phyloP scores from a whole-genome alignment of 2,797 vertebrate genomes.

The Enteromius viviparus region DNA sequence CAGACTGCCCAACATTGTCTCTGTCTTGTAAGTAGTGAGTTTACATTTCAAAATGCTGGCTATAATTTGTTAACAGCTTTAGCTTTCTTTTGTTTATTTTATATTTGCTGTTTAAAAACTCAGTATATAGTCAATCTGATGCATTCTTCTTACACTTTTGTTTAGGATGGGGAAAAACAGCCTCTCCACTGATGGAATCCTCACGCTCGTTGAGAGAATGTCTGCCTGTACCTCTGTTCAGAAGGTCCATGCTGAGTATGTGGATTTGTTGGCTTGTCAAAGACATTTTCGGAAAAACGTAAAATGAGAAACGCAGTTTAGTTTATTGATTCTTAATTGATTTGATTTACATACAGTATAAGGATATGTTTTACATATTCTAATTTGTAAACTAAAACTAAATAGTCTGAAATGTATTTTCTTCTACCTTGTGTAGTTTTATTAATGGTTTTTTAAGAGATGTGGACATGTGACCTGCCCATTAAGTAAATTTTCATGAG shows the following conservation, averaged over 20 bases:
- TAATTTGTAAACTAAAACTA: no score
- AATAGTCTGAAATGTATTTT: not conserved
- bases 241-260: constrained; percentile 78
- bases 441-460: not conserved
- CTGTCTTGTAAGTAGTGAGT: constrained; percentile 78
- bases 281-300: not conserved
- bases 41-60: not conserved
- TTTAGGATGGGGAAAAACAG: constrained; percentile 83
- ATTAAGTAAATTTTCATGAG: not conserved
- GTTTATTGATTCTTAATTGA: not conserved
- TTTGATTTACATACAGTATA: no score
- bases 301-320: not conserved
- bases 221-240: constrained; percentile 67
- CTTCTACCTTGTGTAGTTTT: not conserved
- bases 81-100: not conserved
- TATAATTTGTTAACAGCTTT: not conserved
- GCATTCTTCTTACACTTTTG: constrained; percentile 10
- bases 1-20: constrained; percentile 73
- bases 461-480: not conserved
- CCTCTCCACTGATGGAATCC: constrained; percentile 69
- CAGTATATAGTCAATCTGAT: not conserved
- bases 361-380: not conserved
- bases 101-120: not conserved
- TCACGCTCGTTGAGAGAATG: constrained; percentile 74
- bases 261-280: not conserved